Evolutionary conservation across 2,888 invertebrate species (phyloP).

Genomic region (Folsomia candida): DNA sequence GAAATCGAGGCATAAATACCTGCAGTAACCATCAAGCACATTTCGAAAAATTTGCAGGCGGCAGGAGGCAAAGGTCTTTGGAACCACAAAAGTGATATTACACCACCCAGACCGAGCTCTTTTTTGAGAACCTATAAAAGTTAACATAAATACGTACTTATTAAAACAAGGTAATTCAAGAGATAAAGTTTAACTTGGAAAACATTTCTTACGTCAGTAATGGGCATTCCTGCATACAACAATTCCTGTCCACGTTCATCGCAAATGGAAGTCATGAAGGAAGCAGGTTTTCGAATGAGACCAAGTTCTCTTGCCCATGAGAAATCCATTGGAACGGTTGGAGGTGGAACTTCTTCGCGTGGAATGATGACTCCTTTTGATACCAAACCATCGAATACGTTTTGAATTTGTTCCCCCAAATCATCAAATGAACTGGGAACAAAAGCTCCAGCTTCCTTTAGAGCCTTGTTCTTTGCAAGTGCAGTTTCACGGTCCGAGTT

Average conservation of each 20-base stretch:
- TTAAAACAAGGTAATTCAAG: neutral
- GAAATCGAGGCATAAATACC: too few relatives aligned
- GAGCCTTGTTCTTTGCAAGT: constrained; percentile 80
- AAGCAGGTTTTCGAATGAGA: constrained; percentile 95
- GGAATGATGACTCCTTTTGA: constrained; percentile 78
- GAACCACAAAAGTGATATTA: constrained; percentile 96
- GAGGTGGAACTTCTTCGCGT: constrained; percentile 89
- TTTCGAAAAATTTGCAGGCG: constrained; percentile 96
- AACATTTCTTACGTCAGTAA: constrained; percentile 58
- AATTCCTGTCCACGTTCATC: constrained; percentile 98
- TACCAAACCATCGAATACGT: constrained; percentile 67
- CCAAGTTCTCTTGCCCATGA: constrained; percentile 98
- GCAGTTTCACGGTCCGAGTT: constrained; percentile 93
- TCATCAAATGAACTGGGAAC: constrained; percentile 93
- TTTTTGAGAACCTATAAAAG: constrained; percentile 72
- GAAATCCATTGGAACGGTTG: constrained; percentile 99
- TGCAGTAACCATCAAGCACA: constrained; percentile 97
- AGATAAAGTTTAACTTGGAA: constrained; percentile 10
- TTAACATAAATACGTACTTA: constrained; percentile 4
- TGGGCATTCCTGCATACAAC: constrained; percentile 89
- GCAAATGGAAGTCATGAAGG: constrained; percentile 98
- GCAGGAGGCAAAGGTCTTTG: constrained; percentile 91
- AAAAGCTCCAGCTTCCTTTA: constrained; percentile 77
- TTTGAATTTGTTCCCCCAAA: constrained; percentile 74
- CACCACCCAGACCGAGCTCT: constrained; percentile 95